phyloP scores from a whole-genome alignment of 2,888 invertebrate species.

The Synergus umbraculus region DNA sequence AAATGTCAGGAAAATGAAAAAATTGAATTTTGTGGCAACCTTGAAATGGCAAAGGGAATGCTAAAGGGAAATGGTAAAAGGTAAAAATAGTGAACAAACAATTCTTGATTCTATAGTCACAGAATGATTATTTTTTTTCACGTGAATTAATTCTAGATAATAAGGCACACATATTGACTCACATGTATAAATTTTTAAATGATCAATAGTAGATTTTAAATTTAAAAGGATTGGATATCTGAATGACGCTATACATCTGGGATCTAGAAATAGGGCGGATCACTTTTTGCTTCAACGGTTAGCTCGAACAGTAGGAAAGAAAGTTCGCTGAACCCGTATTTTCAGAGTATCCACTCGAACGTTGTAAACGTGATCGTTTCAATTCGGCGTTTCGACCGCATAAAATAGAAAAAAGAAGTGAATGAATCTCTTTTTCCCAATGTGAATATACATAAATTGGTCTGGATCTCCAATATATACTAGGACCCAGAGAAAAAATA shows the following conservation, averaged over 20 bases:
- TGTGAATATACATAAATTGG: not conserved
- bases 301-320: slow-evolving; percentile 12
- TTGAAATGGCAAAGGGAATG: too few relatives aligned
- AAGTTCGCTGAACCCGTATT: slow-evolving; percentile 38
- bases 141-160: not conserved
- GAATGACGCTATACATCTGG: slow-evolving; percentile 4
- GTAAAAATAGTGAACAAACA: not conserved
- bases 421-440: not conserved
- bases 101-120: not conserved
- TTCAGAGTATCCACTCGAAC: slow-evolving; percentile 31
- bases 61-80: too few relatives aligned
- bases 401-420: not conserved
- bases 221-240: slow-evolving; percentile 36
- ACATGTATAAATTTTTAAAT: not conserved
- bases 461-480: not conserved
- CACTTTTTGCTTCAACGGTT: slow-evolving; percentile 23
- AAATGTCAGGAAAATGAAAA: too few relatives aligned
- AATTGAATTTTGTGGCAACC: too few relatives aligned
- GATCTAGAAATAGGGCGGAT: slow-evolving; percentile 14
- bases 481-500: not conserved
- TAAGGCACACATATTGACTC: not conserved
- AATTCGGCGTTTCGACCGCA: slow-evolving; percentile 26
- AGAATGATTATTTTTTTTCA: not conserved
- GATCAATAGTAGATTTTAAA: not conserved
- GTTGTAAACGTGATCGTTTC: slow-evolving; percentile 35